A percentile compares a stretch with the other conserved stretches of the same genome.
Conservation (phyloP, 1,140 invertebrate species). For the Pararge aegeria region DNA sequence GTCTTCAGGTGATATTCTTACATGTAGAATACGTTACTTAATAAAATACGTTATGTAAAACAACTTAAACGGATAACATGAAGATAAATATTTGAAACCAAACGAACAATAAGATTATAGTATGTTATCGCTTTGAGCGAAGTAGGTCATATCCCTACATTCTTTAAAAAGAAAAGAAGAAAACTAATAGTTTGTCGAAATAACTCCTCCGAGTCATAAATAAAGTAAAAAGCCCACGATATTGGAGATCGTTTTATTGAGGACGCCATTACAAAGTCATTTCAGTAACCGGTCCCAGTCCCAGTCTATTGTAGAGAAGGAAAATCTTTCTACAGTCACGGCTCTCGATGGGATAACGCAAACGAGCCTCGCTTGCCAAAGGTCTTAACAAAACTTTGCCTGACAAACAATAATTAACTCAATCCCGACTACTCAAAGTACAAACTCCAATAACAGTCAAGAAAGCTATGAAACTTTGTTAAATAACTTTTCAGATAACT, state of each 20-base stretch:
- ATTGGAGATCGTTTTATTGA: slow-evolving; percentile 70
- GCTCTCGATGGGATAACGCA: slow-evolving; percentile 77
- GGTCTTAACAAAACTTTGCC: slow-evolving; percentile 46
- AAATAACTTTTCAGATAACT: slow-evolving; percentile 80
- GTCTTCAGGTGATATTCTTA: too few species aligned
- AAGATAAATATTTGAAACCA: too few species aligned
- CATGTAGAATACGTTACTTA: too few species aligned
- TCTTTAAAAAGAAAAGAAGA: slow-evolving; percentile 21
- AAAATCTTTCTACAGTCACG: slow-evolving; percentile 79
- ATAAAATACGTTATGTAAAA: too few species aligned
- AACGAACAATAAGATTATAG: neutral
- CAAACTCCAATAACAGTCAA: slow-evolving; percentile 62
- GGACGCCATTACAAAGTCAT: slow-evolving; percentile 74
- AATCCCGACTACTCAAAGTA: slow-evolving; percentile 61
- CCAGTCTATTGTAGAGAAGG: slow-evolving; percentile 77
- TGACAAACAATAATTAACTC: slow-evolving; percentile 67
- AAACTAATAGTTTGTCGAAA: slow-evolving; percentile 37
- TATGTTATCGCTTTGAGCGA: neutral
- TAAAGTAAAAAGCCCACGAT: slow-evolving; percentile 56
- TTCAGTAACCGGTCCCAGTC: slow-evolving; percentile 68
- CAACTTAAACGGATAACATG: too few species aligned
- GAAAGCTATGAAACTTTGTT: slow-evolving; percentile 80
- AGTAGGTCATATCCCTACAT: neutral
- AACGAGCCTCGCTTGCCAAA: slow-evolving; percentile 47
- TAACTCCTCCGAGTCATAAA: slow-evolving; percentile 44